Base-by-base conservation (phyloP, 1,140 invertebrate species). In the Pectinophora gossypiella region DNA sequence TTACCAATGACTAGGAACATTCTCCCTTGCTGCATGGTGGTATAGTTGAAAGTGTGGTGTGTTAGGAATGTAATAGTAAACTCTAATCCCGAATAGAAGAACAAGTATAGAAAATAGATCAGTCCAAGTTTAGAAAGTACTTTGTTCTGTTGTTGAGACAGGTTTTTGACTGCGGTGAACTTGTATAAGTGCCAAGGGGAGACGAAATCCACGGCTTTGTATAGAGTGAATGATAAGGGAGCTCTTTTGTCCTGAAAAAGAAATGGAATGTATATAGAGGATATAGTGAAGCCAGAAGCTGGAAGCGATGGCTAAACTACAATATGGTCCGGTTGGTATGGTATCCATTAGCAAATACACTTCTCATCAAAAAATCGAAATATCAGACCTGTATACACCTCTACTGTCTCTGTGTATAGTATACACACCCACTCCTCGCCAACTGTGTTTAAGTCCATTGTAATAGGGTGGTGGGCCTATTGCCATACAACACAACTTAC, bases 61-160 rank as follows among this genome's bases (percentile, higher is more conserved):
- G 97, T 98, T 20, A 99, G 89, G 87, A 99, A 99, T 32, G 97
- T 98, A 20, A 99, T 88, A 1, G 98, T 99, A 76, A 99, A 99
- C 86, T 99, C 98, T 23, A 99, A 88, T 0, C 98, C 98, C 50
- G 98, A 99, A 77, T 99, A 99, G 18, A 99, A 89, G 73, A 99
- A 98, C 35, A 99, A 89, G 85, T 98, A 99, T 0, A 98, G 76
- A 79, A 99, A 99, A 85, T 99, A 99, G 16, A 97, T 92, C 22
- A 90, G 63, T 47, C 98, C 98, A 51, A 99, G 88, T 35, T 89
- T 90, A 64, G 91, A 91, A 44, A 99, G 85, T 53, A 91, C 88
- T 54, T 85, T 76, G 36, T 90, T 85, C 76, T 95, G 93, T 48
- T 87, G 78, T 51, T 62, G 51, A 1, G 89, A 77, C 5, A 93